These are phyloP conservation scores for Lophura nycthemera DNA, from an alignment of 2,113 vertebrate genomes.

Conservation along the genomic window DNA sequence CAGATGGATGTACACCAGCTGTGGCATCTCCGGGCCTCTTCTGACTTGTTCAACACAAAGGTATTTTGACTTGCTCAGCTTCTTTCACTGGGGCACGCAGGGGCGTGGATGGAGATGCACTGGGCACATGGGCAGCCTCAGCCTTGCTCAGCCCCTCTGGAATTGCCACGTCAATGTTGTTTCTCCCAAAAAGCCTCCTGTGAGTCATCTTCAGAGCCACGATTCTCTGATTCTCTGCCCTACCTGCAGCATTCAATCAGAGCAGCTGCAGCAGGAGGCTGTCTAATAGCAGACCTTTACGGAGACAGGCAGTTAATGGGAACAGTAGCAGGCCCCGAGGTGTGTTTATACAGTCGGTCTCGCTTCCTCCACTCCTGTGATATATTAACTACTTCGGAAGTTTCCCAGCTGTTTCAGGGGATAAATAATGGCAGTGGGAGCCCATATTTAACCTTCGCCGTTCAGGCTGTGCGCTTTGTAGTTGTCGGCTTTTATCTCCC, in stretches of 20 bases:
- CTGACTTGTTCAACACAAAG: neutral
- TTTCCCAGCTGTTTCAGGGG: conserved; percentile 75
- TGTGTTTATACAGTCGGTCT: conserved; percentile 76
- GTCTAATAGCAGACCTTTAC: conserved; percentile 58
- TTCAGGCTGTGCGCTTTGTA: conserved; percentile 59
- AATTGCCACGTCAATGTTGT: rapidly evolving
- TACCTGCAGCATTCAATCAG: conserved; percentile 50
- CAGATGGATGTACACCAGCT: neutral
- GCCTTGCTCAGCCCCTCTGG: neutral
- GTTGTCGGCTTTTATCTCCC: conserved; percentile 65
- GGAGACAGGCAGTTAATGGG: conserved; percentile 56
- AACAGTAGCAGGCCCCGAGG: conserved; percentile 77
- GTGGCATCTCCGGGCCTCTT: neutral
- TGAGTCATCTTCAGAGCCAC: neutral
- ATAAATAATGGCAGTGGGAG: conserved; percentile 78
- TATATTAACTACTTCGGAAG: conserved; percentile 80
- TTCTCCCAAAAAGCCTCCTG: neutral
- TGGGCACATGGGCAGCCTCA: neutral
- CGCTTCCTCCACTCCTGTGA: conserved; percentile 70
- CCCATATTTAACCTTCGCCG: conserved; percentile 79
- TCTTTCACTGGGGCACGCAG: neutral
- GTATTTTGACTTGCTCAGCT: neutral
- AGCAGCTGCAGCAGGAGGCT: conserved; percentile 54
- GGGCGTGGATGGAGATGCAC: rapidly evolving
- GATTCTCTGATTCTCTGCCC: conserved; percentile 19